These are phyloP conservation scores for Malaclemys terrapin DNA, from an alignment of 2,113 vertebrate genomes.

Conservation along the genomic window DNA sequence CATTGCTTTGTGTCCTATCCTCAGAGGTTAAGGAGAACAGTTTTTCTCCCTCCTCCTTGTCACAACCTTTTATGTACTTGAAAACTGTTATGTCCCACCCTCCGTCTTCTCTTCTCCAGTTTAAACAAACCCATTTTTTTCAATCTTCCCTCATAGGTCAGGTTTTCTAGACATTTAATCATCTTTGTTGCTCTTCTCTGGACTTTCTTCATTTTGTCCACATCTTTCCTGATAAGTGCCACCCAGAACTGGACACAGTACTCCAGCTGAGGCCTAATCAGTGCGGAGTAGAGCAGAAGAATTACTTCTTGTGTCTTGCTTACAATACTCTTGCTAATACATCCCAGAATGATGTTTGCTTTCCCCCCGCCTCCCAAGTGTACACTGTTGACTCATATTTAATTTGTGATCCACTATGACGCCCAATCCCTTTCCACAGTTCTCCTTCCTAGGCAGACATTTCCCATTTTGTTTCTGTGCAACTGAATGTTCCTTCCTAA, in stretches of 20 bases:
- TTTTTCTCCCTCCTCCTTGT: neutral
- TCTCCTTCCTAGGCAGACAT: neutral
- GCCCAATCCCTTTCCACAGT: neutral
- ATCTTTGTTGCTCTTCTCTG: neutral
- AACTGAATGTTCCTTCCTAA: neutral
- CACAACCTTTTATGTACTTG: neutral
- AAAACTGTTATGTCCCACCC: neutral
- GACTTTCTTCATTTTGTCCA: neutral
- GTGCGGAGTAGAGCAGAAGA: neutral
- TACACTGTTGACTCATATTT: neutral
- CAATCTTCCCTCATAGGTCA: neutral
- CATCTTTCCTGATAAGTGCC: neutral
- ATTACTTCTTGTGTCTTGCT: neutral
- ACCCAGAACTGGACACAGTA: neutral
- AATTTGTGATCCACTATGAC: neutral
- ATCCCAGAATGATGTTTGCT: neutral
- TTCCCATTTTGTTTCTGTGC: neutral
- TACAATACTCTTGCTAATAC: neutral
- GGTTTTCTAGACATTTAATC: neutral
- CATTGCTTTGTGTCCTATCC: neutral
- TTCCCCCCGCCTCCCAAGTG: fast-evolving
- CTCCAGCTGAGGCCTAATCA: neutral
- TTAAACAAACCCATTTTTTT: neutral
- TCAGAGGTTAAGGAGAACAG: neutral
- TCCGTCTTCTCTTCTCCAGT: neutral